Evolutionary conservation across 2,888 invertebrate species (phyloP).

Genomic region (Listrodromus nycthemerus): DNA sequence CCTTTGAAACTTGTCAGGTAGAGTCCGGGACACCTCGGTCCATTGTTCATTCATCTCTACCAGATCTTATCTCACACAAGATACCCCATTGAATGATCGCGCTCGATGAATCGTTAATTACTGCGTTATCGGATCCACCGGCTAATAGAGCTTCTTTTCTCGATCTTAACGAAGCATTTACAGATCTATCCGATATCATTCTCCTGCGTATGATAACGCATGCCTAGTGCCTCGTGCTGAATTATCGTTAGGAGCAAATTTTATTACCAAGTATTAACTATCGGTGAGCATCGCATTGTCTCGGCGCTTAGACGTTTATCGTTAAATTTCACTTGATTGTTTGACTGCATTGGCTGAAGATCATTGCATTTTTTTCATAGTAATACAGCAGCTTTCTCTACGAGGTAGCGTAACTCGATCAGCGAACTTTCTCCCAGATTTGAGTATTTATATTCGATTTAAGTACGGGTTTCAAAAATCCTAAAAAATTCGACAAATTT

Average conservation of each 20-base stretch:
- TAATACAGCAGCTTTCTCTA: too few species aligned
- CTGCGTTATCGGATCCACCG: slow-evolving; percentile 61
- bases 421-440: too few species aligned
- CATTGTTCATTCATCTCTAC: slow-evolving; percentile 70
- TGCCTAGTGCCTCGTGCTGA: neutral
- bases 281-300: slow-evolving; percentile 4
- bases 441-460: too few species aligned
- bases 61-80: slow-evolving; percentile 64
- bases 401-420: too few species aligned
- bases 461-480: neutral
- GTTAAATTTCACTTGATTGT: neutral
- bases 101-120: slow-evolving; percentile 78
- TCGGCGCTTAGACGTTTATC: neutral
- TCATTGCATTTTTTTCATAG: too few species aligned
- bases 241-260: slow-evolving; percentile 4
- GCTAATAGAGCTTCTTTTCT: slow-evolving; percentile 56
- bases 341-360: too few species aligned
- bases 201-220: slow-evolving; percentile 3
- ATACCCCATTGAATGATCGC: slow-evolving; percentile 76
- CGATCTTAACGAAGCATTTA: slow-evolving; percentile 50
- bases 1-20: slow-evolving; percentile 67
- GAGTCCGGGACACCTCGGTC: slow-evolving; percentile 52
- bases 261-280: neutral
- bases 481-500: neutral
- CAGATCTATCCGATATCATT: slow-evolving; percentile 57